Conservation (phyloP, 2,113 vertebrate species). For the Phoxinus phoxinus region DNA sequence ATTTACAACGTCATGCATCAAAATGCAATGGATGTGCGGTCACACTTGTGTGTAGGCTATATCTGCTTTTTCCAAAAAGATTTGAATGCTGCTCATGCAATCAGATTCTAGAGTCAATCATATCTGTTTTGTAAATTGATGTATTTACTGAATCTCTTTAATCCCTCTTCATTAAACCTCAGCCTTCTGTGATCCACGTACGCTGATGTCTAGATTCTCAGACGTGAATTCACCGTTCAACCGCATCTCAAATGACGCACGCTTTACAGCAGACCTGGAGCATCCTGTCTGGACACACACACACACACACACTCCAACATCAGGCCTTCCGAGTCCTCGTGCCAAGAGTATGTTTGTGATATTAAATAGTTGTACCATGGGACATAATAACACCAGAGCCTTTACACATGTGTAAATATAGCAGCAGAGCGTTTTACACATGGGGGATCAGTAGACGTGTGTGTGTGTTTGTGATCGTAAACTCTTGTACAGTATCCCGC, state of each 20-base stretch:
- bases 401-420: conserved; percentile 6
- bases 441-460: not conserved
- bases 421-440: not conserved
- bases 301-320: conserved; percentile 17
- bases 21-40: not conserved
- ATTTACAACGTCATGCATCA: not conserved
- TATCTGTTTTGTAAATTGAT: not conserved
- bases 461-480: conserved; percentile 11
- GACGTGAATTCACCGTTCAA: conserved; percentile 20
- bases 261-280: conserved; percentile 4
- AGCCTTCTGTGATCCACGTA: not conserved
- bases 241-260: conserved; percentile 10
- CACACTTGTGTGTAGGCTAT: not conserved
- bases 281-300: conserved; percentile 17
- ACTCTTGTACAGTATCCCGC: conserved; percentile 2
- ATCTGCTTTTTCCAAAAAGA: not conserved
- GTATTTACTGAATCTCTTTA: not conserved
- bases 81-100: not conserved
- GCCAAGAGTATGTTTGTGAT: conserved; percentile 41
- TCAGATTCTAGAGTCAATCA: not conserved
- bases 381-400: conserved; percentile 22
- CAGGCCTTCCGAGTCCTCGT: conserved; percentile 1
- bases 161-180: not conserved
- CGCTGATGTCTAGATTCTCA: conserved; percentile 21
- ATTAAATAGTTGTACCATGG: not conserved